Conservation (phyloP, 2,888 invertebrate species). For the Lasioglossum morio region DNA sequence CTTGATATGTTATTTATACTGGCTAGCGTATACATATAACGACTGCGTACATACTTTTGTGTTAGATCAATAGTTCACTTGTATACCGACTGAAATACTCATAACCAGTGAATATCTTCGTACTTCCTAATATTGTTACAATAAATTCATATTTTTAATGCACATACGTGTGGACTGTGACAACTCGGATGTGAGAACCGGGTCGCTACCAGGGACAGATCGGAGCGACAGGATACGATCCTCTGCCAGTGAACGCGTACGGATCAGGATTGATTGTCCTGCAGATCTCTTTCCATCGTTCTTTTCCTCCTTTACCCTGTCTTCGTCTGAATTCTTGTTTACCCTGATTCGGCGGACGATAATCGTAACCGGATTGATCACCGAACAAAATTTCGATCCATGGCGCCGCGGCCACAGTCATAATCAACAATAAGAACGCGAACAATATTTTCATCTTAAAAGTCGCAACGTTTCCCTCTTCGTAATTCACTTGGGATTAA, state of each 20-base stretch:
- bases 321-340: conserved; percentile 63
- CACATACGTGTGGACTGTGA: neutral
- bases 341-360: conserved; percentile 38
- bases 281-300: conserved; percentile 90
- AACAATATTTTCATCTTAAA: conserved; percentile 72
- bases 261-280: conserved; percentile 88
- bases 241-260: conserved; percentile 86
- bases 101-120: conserved; percentile 60
- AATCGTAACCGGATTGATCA: conserved; percentile 59
- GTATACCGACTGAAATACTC: conserved; percentile 73
- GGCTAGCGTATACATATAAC: conserved; percentile 29
- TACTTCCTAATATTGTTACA: conserved; percentile 71
- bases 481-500: neutral
- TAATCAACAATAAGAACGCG: conserved; percentile 70
- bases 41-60: conserved; percentile 50
- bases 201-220: conserved; percentile 87
- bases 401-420: conserved; percentile 72
- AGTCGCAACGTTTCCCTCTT: neutral
- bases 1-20: conserved; percentile 53
- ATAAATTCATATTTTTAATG: conserved; percentile 77
- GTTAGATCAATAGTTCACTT: conserved; percentile 57
- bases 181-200: conserved; percentile 11
- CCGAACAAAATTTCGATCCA: conserved; percentile 77
- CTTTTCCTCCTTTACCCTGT: conserved; percentile 83
- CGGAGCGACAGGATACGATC: conserved; percentile 87